Base-by-base conservation (phyloP, 2,113 vertebrate genomes). In the Cynocephalus volans region DNA sequence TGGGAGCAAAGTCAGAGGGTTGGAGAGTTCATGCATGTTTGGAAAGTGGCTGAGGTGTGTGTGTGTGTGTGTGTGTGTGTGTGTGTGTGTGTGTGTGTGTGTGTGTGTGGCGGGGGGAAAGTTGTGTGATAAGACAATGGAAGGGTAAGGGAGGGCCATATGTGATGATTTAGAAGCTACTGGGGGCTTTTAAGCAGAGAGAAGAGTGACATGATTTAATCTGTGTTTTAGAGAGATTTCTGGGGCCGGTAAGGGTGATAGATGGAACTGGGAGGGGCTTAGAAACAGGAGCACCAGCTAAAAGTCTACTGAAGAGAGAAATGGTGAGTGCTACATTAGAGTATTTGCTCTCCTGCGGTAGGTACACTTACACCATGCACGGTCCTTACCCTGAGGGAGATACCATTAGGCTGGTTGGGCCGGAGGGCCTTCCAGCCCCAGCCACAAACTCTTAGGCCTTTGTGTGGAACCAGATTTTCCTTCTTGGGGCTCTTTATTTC, bases 361-460 rank as follows among this genome's bases (percentile, higher is more conserved):
- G 5, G 72, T 14, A 2, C 10, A 10, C 24, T 14, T 12, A 31
- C 50, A 77, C 14, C 0, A 1, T 0, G 0, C 26, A 1, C 12
- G 10, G 28, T 65, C 23, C 0, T 18, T 26, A n/a, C 19, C 60
- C 15, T 50, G 31, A 5, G 12, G 31, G 33, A 64, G 50, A 45
- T 28, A 13, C 12, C 6, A 1, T 14, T 24, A n/a, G 12, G 54
- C 15, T 24, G 17, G 5, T 52, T 41, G 77, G 75, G 45, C 31
- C 33, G 18, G 48, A 79, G 31, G 45, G 65, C 23, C 14, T 79
- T 54, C 13, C 19, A n/a, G 48, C 23, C 76, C 54, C 45, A 50
- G 52, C 4, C 0, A 3, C 10, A 50, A 6, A 60, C 58, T 60
- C 75, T 11, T 6, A 15, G n/a, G 28, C 23, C 21, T 91, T 33